A percentile compares a stretch with the other conserved stretches of the same genome.
phyloP scores from a whole-genome alignment of 2,888 invertebrate genomes.

The Onthophagus sagittarius region DNA sequence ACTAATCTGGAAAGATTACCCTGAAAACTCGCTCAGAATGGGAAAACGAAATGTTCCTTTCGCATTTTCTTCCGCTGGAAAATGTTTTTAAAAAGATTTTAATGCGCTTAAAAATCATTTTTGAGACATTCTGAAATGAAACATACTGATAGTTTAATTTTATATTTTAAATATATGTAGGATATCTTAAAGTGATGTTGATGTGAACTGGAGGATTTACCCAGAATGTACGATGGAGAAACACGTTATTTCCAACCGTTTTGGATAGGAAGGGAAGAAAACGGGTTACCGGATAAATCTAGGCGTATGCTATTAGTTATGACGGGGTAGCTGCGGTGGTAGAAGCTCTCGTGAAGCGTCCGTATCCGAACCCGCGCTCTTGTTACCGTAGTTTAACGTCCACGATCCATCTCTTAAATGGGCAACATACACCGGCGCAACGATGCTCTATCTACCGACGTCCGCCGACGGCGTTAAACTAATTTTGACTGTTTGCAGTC shows the following conservation, averaged over 20 bases:
- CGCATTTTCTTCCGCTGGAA: not conserved
- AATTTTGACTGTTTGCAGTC: conserved; percentile 54
- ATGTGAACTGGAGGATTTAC: not conserved
- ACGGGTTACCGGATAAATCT: not conserved
- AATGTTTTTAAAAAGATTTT: too few species aligned
- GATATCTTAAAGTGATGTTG: not conserved
- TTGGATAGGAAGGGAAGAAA: not conserved
- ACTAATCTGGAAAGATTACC: not conserved
- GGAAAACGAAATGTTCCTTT: not conserved
- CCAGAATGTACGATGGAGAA: not conserved
- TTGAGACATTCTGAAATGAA: too few species aligned
- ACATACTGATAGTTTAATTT: too few species aligned
- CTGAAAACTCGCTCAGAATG: not conserved
- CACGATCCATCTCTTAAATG: not conserved
- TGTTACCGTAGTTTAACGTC: not conserved
- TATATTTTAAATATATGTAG: not conserved
- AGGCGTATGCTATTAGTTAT: not conserved
- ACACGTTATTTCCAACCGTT: not conserved
- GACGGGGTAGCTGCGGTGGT: not conserved
- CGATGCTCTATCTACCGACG: not conserved
- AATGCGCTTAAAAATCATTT: too few species aligned
- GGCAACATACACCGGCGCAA: not conserved
- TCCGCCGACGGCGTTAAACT: not conserved
- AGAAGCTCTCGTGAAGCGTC: not conserved
- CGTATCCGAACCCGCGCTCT: not conserved